These are phyloP conservation scores for Sebastolobus altivelis DNA, from an alignment of 2,797 vertebrate species.

Conservation along the genomic window DNA sequence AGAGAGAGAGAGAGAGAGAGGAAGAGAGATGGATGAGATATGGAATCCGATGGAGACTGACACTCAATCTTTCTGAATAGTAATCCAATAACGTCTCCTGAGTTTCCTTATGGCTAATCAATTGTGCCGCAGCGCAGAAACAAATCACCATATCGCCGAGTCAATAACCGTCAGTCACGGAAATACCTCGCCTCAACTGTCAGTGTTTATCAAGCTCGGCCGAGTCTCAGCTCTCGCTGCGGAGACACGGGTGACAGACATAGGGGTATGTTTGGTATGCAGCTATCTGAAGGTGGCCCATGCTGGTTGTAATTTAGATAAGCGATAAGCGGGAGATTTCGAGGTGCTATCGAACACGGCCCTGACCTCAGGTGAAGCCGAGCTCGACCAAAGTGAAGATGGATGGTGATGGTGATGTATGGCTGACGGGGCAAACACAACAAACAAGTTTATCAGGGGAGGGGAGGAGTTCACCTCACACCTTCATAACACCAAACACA, in stretches of 20 bases:
- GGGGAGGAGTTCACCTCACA: conserved; percentile 24
- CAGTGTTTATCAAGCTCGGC: conserved; percentile 63
- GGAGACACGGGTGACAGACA: conserved; percentile 12
- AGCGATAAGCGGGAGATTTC: conserved; percentile 62
- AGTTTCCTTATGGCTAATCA: conserved; percentile 81
- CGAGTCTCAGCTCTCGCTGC: neutral
- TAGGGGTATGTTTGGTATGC: conserved; percentile 57
- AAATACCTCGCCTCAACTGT: conserved; percentile 69
- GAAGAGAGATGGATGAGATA: conserved; percentile 74
- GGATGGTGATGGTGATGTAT: conserved; percentile 57
- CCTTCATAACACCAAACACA: conserved; percentile 5
- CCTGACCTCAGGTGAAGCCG: conserved; percentile 66
- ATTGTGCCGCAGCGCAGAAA: conserved; percentile 70
- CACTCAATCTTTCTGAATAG: conserved; percentile 80
- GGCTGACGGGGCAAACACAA: conserved; percentile 58
- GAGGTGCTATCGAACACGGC: conserved; percentile 41
- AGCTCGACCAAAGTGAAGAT: conserved; percentile 47
- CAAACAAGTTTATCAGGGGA: conserved; percentile 61
- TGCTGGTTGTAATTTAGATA: conserved; percentile 56
- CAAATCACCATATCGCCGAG: conserved; percentile 76
- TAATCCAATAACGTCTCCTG: conserved; percentile 78
- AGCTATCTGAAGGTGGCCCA: conserved; percentile 30
- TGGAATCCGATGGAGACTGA: conserved; percentile 73
- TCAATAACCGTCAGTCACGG: conserved; percentile 78
- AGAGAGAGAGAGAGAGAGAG: conserved; percentile 45